These are phyloP conservation scores for Steinernema scapterisci DNA, from an alignment of 2,888 invertebrate genomes.

Conservation along the genomic window DNA sequence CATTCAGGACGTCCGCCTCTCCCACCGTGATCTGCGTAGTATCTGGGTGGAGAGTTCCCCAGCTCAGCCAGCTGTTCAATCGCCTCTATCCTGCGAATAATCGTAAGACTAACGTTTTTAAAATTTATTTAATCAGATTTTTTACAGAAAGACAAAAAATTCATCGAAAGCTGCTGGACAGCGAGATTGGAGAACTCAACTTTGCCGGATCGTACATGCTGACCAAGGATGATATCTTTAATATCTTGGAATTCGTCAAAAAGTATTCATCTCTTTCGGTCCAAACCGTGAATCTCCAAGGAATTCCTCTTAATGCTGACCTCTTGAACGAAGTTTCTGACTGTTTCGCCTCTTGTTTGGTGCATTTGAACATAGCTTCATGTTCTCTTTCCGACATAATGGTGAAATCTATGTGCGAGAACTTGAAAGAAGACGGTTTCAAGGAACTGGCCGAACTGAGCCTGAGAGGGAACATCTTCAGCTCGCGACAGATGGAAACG, in stretches of 20 bases:
- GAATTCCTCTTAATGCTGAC: not conserved
- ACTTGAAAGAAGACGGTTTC: not conserved
- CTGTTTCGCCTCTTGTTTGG: not conserved
- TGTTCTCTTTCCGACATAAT: constrained; percentile 5
- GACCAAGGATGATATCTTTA: not conserved
- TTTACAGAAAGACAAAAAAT: not conserved
- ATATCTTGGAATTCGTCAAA: not conserved
- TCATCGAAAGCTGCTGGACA: not conserved
- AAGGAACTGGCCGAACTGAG: not conserved
- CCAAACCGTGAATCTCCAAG: not conserved
- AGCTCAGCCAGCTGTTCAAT: not conserved
- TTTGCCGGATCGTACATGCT: not conserved
- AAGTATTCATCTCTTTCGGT: not conserved
- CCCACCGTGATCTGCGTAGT: not conserved
- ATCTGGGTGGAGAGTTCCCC: constrained; percentile 1
- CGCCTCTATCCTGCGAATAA: not conserved
- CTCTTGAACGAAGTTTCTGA: not conserved
- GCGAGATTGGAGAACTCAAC: constrained; percentile 3
- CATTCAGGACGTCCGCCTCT: not conserved
- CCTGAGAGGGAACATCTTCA: not conserved
- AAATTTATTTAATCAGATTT: not conserved
- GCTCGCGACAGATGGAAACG: not conserved
- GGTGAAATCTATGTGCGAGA: not conserved
- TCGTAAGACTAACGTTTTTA: not conserved
- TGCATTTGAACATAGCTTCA: not conserved